Conservation (phyloP, 2,888 invertebrate genomes). For the Scaptomyza tumidula region DNA sequence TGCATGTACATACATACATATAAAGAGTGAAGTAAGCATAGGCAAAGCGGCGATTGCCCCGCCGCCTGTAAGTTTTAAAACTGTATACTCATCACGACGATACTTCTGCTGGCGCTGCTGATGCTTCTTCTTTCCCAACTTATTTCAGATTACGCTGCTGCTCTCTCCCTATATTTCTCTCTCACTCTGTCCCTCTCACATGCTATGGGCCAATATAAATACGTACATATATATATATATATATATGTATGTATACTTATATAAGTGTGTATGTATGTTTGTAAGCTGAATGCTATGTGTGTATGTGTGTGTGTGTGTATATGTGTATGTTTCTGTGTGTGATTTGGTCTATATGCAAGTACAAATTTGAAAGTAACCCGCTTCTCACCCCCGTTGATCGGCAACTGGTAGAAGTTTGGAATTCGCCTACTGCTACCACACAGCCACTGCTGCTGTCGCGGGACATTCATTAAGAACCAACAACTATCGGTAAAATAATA, state of each 20-base stretch:
- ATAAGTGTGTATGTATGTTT: slow-evolving; percentile 33
- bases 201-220: slow-evolving; percentile 60
- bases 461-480: slow-evolving; percentile 46
- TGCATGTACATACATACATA: background rate
- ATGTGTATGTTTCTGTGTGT: slow-evolving; percentile 44
- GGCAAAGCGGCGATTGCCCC: slow-evolving; percentile 54
- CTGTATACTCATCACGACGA: slow-evolving; percentile 79
- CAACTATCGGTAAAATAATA: slow-evolving; percentile 53
- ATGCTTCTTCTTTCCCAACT: slow-evolving; percentile 75
- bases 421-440: slow-evolving; percentile 35
- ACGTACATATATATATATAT: slow-evolving; percentile 34
- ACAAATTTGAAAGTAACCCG: slow-evolving; percentile 79
- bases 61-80: slow-evolving; percentile 74
- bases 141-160: slow-evolving; percentile 74
- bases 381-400: slow-evolving; percentile 78
- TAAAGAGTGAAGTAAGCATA: slow-evolving; percentile 43
- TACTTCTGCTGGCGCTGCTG: slow-evolving; percentile 74
- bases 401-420: slow-evolving; percentile 57
- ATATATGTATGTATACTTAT: slow-evolving; percentile 37
- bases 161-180: slow-evolving; percentile 59
- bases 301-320: slow-evolving; percentile 15
- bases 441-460: slow-evolving; percentile 5
- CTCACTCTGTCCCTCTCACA: slow-evolving; percentile 68
- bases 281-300: slow-evolving; percentile 45
- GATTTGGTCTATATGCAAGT: slow-evolving; percentile 80